Evolutionary conservation across 2,113 vertebrate genomes (phyloP), one percentile per base, ranked within the genome.

Genomic region (Prunella himalayana): DNA sequence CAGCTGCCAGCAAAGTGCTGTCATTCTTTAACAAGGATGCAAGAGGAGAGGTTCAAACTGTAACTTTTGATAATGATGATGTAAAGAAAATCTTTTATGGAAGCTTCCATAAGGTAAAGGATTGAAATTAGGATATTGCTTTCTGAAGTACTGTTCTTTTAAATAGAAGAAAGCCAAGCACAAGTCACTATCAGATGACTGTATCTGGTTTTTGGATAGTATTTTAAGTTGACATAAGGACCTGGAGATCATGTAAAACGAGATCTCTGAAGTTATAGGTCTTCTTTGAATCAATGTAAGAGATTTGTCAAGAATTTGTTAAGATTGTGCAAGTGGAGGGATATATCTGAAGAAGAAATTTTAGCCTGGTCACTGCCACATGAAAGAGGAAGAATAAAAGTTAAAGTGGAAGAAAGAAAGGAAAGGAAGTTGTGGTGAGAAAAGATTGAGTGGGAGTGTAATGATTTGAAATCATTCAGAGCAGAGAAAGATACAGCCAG

Each of bases 81-180:
- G 95, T 99, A 64, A 99, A 99, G 98, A 98, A 97, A 92, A 98
- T 99, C 71, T 99, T 99, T 98, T 99, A 99, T 81, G 99, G 99
- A 90, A 99, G 99, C 96, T 99, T 99, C 97, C 99, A 99, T 97
- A 99, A 99, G 99, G 99, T 99, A 98, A 98, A 93, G 57, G 39
- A 35, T 31, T 82, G 41, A 92, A 80, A 68, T 77, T 31, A 14
- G 76, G 39, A 44, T 82, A 31, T 94, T 94, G n/a, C 79, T 94
- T 94, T 95, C 63, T 65, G 60, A 83, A 80, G 18, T 82, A 68
- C 41, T 79, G 42, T 33, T 79, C 31, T 94, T 86, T 72, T 79
- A 92, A 94, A 65, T 27, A 82, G 54, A 88, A 68, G 57, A 31
- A 10, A 37, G 53, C 13, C 47, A 64, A 79, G 33, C 15, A 77